Evolutionary conservation across 2,888 invertebrate genomes (phyloP).

Genomic region (Orthonevra nobilis): DNA sequence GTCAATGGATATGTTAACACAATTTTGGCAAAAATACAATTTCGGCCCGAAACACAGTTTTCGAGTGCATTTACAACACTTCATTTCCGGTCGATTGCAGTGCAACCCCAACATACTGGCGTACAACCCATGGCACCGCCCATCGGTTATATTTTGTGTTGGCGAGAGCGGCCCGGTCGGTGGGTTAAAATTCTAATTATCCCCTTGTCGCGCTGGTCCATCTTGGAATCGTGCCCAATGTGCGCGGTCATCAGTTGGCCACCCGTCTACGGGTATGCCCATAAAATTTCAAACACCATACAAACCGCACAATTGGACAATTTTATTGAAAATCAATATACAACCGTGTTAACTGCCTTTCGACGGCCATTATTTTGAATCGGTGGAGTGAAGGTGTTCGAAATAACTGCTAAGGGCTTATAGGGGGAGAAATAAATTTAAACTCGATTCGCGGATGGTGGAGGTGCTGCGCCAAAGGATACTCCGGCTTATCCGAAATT

Average conservation of each 20-base stretch:
- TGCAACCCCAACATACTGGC: slow-evolving; percentile 2
- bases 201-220: slow-evolving; percentile 44
- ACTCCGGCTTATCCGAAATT: too few species aligned
- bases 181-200: slow-evolving; percentile 54
- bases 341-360: slow-evolving; percentile 17
- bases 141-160: slow-evolving; percentile 35
- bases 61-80: slow-evolving; percentile 67
- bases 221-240: slow-evolving; percentile 51
- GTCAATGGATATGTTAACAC: slow-evolving; percentile 69
- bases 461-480: too few species aligned
- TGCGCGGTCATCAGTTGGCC: slow-evolving; percentile 28
- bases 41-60: slow-evolving; percentile 47
- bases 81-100: slow-evolving; percentile 62
- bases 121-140: not conserved
- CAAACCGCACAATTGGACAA: slow-evolving; percentile 55
- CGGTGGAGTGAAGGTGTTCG: not conserved
- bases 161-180: not conserved
- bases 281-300: slow-evolving; percentile 30
- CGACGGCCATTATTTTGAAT: slow-evolving; percentile 2
- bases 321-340: slow-evolving; percentile 63
- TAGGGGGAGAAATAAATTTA: too few species aligned
- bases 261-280: not conserved
- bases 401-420: too few species aligned
- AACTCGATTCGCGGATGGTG: too few species aligned
- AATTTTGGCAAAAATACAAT: slow-evolving; percentile 68